These are phyloP conservation scores for Camelus dromedarius DNA, from an alignment of 2,113 vertebrate genomes.

Conservation along the genomic window DNA sequence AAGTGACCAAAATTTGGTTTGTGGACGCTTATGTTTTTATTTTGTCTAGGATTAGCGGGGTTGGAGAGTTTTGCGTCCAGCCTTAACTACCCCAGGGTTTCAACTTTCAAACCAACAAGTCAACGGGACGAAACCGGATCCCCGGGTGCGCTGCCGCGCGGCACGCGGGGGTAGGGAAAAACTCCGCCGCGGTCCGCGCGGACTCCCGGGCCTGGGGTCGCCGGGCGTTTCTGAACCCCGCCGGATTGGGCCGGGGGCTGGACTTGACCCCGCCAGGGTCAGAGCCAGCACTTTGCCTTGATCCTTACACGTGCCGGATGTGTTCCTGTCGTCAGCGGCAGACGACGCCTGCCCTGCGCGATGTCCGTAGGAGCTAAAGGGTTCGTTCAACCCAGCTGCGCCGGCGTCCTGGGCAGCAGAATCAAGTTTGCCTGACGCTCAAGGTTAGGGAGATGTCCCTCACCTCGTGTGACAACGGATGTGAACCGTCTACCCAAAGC, in stretches of 20 bases:
- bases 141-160: not conserved
- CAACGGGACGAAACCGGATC: not conserved
- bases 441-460: not conserved
- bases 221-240: not conserved
- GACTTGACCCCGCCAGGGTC: not conserved
- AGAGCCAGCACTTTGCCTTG: not conserved
- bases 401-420: not conserved
- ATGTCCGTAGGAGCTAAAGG: not conserved
- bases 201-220: not conserved
- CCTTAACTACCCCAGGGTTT: not conserved
- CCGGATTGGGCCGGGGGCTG: not conserved
- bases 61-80: constrained; percentile 25
- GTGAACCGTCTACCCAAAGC: not conserved
- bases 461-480: not conserved
- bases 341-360: not conserved
- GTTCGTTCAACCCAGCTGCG: not conserved
- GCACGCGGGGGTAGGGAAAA: not conserved
- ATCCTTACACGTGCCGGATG: not conserved
- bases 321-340: not conserved
- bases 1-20: not conserved
- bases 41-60: constrained; percentile 37
- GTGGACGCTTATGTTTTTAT: constrained; percentile 44
- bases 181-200: not conserved
- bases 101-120: constrained; percentile 35
- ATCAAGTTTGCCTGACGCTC: not conserved